Conservation (phyloP, 2,113 vertebrate species). For the Lamprotornis superbus region DNA sequence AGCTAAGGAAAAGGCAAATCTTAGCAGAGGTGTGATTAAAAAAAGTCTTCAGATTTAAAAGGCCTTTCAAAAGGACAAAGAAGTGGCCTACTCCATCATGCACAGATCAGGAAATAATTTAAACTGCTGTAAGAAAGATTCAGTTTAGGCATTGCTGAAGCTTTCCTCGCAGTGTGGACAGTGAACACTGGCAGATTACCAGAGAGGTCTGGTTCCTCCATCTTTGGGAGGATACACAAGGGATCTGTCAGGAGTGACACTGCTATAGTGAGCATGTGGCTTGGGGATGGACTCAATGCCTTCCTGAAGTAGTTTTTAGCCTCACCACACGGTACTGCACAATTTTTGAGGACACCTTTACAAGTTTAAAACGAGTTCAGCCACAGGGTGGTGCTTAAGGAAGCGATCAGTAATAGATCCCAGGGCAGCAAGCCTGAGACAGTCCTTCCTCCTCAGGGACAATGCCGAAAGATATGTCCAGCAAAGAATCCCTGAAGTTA, state of each 20-base stretch:
- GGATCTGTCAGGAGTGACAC: not conserved
- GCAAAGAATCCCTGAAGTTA: not conserved
- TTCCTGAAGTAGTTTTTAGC: not conserved
- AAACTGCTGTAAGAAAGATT: not conserved
- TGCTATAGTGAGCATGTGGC: not conserved
- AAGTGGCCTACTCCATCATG: not conserved
- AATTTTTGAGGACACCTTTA: not conserved
- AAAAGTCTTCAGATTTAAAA: not conserved
- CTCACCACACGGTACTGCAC: not conserved
- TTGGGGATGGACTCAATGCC: not conserved
- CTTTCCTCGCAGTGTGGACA: not conserved
- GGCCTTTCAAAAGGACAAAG: not conserved
- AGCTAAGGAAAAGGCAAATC: not conserved
- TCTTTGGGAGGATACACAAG: not conserved
- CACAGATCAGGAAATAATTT: not conserved
- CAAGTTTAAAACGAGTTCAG: not conserved
- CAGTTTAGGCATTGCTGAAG: not conserved
- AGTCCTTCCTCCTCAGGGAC: not conserved
- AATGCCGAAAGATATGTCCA: not conserved
- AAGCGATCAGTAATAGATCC: not conserved
- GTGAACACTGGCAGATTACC: not conserved
- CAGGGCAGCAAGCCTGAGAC: rapidly evolving
- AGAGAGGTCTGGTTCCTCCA: not conserved
- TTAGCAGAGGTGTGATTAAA: not conserved
- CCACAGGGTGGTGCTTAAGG: not conserved